phyloP scores from a whole-genome alignment of 2,797 vertebrate genomes.

The Gymnopithys bicolor region DNA sequence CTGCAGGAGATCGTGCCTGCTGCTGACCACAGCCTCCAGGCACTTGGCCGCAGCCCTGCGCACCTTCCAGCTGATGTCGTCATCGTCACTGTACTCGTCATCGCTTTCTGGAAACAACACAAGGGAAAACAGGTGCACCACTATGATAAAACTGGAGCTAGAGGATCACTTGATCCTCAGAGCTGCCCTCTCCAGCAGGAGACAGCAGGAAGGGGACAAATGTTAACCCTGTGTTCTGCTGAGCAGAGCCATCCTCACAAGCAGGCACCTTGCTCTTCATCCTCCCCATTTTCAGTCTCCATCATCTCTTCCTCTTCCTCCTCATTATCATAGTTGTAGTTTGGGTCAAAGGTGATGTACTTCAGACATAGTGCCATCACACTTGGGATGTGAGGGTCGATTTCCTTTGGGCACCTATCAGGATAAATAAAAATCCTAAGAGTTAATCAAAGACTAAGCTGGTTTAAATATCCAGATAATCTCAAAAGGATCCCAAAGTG shows the following conservation, averaged over 20 bases:
- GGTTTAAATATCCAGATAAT: not conserved
- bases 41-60: conserved; percentile 91
- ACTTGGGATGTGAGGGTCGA: conserved; percentile 84
- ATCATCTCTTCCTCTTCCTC: conserved; percentile 83
- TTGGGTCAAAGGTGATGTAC: conserved; percentile 92
- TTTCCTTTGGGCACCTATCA: conserved; percentile 86
- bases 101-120: conserved; percentile 82
- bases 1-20: conserved; percentile 85
- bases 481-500: not conserved
- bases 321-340: conserved; percentile 91
- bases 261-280: conserved; percentile 88
- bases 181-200: not conserved
- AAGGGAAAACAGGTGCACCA: not conserved
- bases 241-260: conserved; percentile 55
- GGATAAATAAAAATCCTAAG: not conserved
- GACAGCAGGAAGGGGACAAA: not conserved
- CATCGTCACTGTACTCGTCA: conserved; percentile 93
- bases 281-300: conserved; percentile 87
- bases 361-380: conserved; percentile 89
- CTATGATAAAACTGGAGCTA: not conserved
- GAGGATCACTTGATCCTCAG: not conserved
- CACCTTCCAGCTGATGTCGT: conserved; percentile 98
- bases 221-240: not conserved
- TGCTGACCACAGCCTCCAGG: conserved; percentile 86
- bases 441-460: not conserved